A percentile compares a stretch with the other conserved stretches of the same genome.
phyloP scores from a whole-genome alignment of 2,113 vertebrate genomes.

The Coryphaenoides rupestris region DNA sequence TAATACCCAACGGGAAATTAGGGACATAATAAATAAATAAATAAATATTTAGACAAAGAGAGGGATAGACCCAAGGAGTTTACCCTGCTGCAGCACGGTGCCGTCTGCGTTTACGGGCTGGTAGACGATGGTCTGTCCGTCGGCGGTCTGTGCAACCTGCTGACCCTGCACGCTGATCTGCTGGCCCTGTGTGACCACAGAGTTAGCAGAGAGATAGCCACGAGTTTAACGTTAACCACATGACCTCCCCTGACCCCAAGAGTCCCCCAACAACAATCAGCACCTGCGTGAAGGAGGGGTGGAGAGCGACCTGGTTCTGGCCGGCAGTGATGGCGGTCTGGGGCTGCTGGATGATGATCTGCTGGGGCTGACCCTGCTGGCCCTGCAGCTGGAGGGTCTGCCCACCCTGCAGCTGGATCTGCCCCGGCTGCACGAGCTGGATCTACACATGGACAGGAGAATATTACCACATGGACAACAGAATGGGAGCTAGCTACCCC shows the following conservation, averaged over 20 bases:
- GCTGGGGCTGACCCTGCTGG: slow-evolving; percentile 95
- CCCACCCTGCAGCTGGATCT: slow-evolving; percentile 96
- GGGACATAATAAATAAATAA: no score
- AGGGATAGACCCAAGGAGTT: slow-evolving; percentile 1
- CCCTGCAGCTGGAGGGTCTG: slow-evolving; percentile 95
- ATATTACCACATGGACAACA: no score
- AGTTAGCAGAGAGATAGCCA: no score
- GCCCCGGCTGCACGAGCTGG: slow-evolving; percentile 92
- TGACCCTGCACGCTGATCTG: slow-evolving; percentile 97
- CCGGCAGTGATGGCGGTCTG: slow-evolving; percentile 94
- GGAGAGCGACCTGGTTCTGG: slow-evolving; percentile 86
- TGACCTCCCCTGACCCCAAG: background rate
- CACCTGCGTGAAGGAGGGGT: slow-evolving; percentile 15
- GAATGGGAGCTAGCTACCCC: no score
- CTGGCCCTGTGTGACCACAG: slow-evolving; percentile 74
- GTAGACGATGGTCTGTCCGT: slow-evolving; percentile 98
- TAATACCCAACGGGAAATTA: no score
- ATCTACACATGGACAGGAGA: slow-evolving; percentile 49
- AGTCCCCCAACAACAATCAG: background rate
- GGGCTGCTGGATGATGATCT: slow-evolving; percentile 99
- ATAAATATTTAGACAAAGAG: background rate
- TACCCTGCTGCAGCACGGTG: slow-evolving; percentile 96
- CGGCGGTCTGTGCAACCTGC: slow-evolving; percentile 95
- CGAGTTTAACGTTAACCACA: no score
- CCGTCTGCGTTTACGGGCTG: slow-evolving; percentile 97